Base-by-base conservation (phyloP, 2,113 vertebrate species). In the Eudorcas thomsonii region DNA sequence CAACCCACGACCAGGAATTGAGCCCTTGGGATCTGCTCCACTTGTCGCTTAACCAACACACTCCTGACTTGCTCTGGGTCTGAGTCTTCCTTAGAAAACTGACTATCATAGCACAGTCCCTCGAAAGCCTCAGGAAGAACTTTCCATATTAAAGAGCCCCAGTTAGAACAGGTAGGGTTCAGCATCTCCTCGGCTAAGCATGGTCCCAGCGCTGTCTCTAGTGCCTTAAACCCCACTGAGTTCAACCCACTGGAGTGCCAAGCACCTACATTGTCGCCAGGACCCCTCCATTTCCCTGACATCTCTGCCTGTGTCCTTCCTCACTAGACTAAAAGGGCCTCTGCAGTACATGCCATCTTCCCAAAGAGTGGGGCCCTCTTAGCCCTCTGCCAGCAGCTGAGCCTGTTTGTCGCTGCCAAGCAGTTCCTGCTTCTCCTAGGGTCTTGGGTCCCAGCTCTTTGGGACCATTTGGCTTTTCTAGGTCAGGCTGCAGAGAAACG, bases 141-240 rank as follows among this genome's bases (percentile, higher is more conserved):
- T 10, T 30, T 28, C 28, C 9, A 6, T 4, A 1, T 30, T 2
- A 23, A 39, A 36, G 39, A 7, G 21, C 1, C 52, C 52, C 12
- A 2, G 9, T 15, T 10, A 62, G 92, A 33, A 30, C 43, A 84
- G 16, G 19, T 7, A 15, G 52, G 3, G 16, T 25, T 74, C 59
- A n/a, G 21, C 5, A 4, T 52, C 52, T 55, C 36, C 30, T 23
- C 0, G 1, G 78, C 26, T 36, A 25, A 57, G 36, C 21, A 36
- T 19, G 39, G 43, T 11, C 11, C 48, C 55, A 1, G 43, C 0
- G 48, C 48, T 48, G 8, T 36, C 43, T 60, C 52, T 30, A 19
- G 55, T 59, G 71, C 28, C 43, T 23, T 0, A 5, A 28, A 23
- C 23, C n/a, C 7, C 7, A 2, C 2, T 7, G 50, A 15, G 11